Percentiles rank a stretch among this genome's conserved stretches.
These are phyloP conservation scores for Homarus americanus DNA, from an alignment of 1,140 invertebrate genomes.

Conservation along the genomic window DNA sequence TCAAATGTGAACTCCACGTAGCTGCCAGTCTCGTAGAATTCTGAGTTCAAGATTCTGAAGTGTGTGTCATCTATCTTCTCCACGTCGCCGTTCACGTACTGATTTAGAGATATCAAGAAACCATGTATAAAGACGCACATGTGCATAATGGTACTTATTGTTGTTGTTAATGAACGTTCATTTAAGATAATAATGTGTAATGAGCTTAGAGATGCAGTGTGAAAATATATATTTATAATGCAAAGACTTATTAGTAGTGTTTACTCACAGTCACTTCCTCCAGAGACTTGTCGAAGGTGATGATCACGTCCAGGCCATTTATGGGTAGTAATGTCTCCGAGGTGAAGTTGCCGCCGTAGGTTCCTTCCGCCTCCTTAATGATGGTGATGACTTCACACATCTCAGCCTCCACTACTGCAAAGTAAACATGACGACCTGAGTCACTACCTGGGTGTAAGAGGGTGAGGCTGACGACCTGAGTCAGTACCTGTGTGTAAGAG, in stretches of 20 bases:
- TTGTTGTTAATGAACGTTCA: no score
- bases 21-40: not conserved
- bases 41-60: not conserved
- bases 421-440: no score
- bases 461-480: not conserved
- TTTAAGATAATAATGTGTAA: no score
- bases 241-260: no score
- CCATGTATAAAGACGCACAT: no score
- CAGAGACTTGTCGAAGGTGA: not conserved
- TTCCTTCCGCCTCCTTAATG: not conserved
- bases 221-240: no score
- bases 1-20: not conserved
- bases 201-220: no score
- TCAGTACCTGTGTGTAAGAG: not conserved
- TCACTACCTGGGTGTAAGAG: not conserved
- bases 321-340: not conserved
- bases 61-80: not conserved
- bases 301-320: not conserved
- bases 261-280: conserved; percentile 3
- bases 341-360: not conserved
- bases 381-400: not conserved
- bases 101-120: no score
- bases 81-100: not conserved
- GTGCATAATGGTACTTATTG: no score
- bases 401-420: not conserved